Conservation (phyloP, 2,888 invertebrate genomes). For the Stegophylla sp. region DNA sequence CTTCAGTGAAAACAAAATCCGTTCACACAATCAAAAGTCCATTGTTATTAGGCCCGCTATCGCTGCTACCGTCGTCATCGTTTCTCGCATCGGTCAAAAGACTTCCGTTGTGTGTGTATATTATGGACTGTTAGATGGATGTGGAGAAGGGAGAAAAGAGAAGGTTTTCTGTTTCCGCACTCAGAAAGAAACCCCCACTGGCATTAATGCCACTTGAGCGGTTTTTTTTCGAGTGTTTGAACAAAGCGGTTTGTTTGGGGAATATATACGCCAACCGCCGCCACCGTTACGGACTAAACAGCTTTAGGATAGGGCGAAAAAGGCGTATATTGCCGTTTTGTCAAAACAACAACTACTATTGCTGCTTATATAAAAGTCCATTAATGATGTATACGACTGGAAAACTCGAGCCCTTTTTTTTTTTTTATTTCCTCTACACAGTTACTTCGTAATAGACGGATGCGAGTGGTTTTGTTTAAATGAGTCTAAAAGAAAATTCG, state of each 20-base stretch:
- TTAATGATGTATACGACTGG: slow-evolving; percentile 6
- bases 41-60: slow-evolving; percentile 22
- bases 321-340: slow-evolving; percentile 34
- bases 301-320: neutral
- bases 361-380: slow-evolving; percentile 5
- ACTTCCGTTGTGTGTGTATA: slow-evolving; percentile 34
- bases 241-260: slow-evolving; percentile 56
- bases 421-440: neutral
- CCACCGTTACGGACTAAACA: slow-evolving; percentile 16
- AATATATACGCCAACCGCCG: neutral
- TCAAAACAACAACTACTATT: slow-evolving; percentile 36
- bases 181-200: slow-evolving; percentile 36
- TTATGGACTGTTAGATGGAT: neutral
- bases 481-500: neutral
- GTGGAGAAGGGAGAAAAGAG: neutral
- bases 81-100: slow-evolving; percentile 41
- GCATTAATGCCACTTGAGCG: slow-evolving; percentile 52
- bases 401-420: neutral
- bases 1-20: slow-evolving; percentile 7
- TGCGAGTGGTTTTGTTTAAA: neutral
- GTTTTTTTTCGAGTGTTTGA: slow-evolving; percentile 54
- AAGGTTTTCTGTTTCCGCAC: slow-evolving; percentile 31
- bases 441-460: neutral
- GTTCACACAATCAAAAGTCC: slow-evolving; percentile 36
- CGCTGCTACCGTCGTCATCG: neutral